Base-by-base conservation (phyloP, 1,140 invertebrate genomes). In the Fopius arisanus region DNA sequence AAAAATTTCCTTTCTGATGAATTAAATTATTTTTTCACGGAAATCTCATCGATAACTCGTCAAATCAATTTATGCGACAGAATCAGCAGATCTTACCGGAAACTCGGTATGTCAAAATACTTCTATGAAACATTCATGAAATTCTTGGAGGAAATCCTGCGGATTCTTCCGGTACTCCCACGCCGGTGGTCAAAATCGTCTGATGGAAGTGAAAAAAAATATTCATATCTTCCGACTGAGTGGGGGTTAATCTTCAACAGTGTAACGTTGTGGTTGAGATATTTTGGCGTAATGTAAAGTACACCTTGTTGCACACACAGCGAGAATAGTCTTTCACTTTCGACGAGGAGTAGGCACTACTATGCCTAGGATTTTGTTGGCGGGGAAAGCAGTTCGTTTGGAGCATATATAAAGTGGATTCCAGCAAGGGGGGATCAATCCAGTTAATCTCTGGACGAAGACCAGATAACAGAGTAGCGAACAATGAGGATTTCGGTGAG, bases 341-440 rank as follows among this genome's bases (percentile, higher is more conserved):
- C 78, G 67, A 78, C 71, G 37, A 67, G 67, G 63, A 43, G 40
- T 67, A 67, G 40, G 63, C 67, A 26, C 23, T n/a, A 21, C 41
- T 31, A 40, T 59, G 31, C 68, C 54, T 67, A 65, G 68, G 68
- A 74, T 69, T n/a, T 59, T 19, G 51, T 74, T 71, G 69, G 75
- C 75, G 78, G 78, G 78, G 75, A 78, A 78, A 77, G 75, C 71
- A 73, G 62, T 31, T 72, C 26, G 40, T 67, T 54, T 65, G 28
- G 59, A 70, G 73, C 70, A 77, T 77, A 77, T 78, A 78, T 78
- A 78, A 78, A 78, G 75, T 65, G 51, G 43, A 70, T 37, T 37
- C 37, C 29, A 40, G 67, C 75, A 69, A 67, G 75, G 71, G 75
- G 75, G 78, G 73, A 77, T 74, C 70, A 70, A 75, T 78, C 63